A percentile compares a stretch with the other conserved stretches of the same genome.
Conservation (phyloP, 2,113 vertebrate genomes). For the Ondatra zibethicus region DNA sequence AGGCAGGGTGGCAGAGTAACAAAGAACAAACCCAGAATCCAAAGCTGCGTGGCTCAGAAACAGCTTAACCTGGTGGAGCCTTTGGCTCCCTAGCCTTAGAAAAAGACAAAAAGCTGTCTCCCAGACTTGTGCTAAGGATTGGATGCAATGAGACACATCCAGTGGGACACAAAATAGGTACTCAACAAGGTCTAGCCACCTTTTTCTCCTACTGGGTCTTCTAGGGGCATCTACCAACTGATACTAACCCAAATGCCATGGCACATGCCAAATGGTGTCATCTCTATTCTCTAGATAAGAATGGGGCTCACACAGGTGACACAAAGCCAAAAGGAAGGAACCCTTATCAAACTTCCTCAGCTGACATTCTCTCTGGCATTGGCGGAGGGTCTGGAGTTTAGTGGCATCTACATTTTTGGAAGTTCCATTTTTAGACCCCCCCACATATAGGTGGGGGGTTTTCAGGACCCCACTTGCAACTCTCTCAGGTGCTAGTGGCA, state of each 20-base stretch:
- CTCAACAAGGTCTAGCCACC: not conserved
- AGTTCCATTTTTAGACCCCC: not conserved
- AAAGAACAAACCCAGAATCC: not conserved
- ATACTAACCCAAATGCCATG: not conserved
- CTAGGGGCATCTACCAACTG: not conserved
- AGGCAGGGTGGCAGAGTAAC: not conserved
- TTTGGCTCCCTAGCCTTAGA: constrained; percentile 8
- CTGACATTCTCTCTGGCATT: not conserved
- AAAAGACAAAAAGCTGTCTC: not conserved
- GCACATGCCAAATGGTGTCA: not conserved
- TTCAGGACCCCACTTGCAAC: not conserved
- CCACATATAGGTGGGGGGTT: not conserved
- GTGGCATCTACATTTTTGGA: not conserved
- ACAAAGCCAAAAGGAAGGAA: not conserved
- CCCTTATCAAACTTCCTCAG: not conserved
- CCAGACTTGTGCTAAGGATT: not conserved
- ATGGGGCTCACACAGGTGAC: not conserved
- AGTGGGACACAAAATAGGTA: not conserved
- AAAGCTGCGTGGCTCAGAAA: not conserved
- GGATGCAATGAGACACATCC: not conserved
- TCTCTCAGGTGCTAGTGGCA: not conserved
- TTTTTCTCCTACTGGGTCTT: not conserved
- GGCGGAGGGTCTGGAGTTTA: not conserved
- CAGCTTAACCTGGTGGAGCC: not conserved
- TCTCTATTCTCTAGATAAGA: not conserved